These are phyloP conservation scores for Pseudococcus jackbeardsleyi DNA, from an alignment of 2,888 invertebrate species.

Conservation along the genomic window DNA sequence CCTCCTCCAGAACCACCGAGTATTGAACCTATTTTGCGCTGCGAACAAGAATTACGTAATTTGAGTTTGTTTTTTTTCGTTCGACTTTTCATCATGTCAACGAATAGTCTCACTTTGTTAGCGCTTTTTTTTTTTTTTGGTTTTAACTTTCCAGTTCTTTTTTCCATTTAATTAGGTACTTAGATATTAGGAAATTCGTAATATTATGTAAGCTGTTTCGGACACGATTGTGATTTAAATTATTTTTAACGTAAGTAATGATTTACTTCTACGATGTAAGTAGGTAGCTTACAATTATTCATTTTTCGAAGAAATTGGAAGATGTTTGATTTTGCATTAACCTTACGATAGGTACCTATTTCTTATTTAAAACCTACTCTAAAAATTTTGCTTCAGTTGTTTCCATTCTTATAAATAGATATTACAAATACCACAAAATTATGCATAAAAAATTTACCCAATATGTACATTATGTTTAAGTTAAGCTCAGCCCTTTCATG, in stretches of 20 bases:
- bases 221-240: conserved; percentile 23
- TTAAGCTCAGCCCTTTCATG: conserved; percentile 29
- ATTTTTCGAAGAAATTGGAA: neutral
- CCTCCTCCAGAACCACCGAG: conserved; percentile 65
- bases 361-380: neutral
- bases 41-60: conserved; percentile 63
- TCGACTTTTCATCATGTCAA: neutral
- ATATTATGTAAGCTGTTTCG: conserved; percentile 39
- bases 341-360: neutral
- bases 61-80: neutral
- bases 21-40: conserved; percentile 66
- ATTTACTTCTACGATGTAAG: neutral
- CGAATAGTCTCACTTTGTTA: conserved; percentile 27
- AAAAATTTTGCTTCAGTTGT: neutral
- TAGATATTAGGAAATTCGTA: conserved; percentile 6
- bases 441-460: neutral
- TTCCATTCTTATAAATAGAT: neutral
- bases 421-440: neutral
- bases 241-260: neutral
- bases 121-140: conserved; percentile 11
- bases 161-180: conserved; percentile 54
- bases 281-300: conserved; percentile 13
- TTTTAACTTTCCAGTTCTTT: conserved; percentile 63
- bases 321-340: neutral
- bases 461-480: conserved; percentile 13